Percentiles rank a stretch among this genome's conserved stretches.
phyloP scores from a whole-genome alignment of 2,888 invertebrate species.

The Rhagonycha lutea region DNA sequence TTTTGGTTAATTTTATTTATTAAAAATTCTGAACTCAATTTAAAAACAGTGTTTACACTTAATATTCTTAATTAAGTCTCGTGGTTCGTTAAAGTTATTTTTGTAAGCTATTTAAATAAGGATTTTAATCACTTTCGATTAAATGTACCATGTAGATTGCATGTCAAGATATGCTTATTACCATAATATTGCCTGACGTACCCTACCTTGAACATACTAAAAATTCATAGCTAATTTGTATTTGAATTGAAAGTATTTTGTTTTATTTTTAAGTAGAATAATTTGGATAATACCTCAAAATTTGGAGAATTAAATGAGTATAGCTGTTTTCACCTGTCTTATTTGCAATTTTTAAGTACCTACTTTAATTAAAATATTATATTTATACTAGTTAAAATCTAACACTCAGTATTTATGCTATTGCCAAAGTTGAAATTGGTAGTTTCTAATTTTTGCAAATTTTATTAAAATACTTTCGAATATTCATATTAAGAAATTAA shows the following conservation, averaged over 20 bases:
- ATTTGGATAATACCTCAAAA: background rate
- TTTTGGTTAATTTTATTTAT: slow-evolving; percentile 9
- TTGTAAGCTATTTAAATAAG: slow-evolving; percentile 21
- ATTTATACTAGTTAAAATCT: background rate
- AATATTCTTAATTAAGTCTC: slow-evolving; percentile 15
- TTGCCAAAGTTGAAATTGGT: background rate
- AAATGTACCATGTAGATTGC: slow-evolving; percentile 33
- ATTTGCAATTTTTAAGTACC: background rate
- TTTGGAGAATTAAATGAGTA: background rate
- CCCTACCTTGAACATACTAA: slow-evolving; percentile 6
- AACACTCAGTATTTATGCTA: background rate
- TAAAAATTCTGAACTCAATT: background rate
- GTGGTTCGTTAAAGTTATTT: slow-evolving; percentile 13
- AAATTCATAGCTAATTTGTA: slow-evolving; percentile 2
- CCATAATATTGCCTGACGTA: slow-evolving; percentile 21
- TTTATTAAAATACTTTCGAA: background rate
- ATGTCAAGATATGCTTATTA: slow-evolving; percentile 37
- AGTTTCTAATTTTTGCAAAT: background rate
- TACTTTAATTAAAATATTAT: background rate
- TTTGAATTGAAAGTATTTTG: background rate
- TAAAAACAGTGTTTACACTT: slow-evolving; percentile 7
- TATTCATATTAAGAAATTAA: background rate
- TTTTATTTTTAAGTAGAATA: background rate
- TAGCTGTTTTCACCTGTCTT: background rate
- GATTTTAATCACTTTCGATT: slow-evolving; percentile 23